Percentiles rank a stretch among this genome's conserved stretches.
These are phyloP conservation scores for Cyphomyrus discorhynchus DNA, from an alignment of 2,113 vertebrate genomes.

Conservation along the genomic window DNA sequence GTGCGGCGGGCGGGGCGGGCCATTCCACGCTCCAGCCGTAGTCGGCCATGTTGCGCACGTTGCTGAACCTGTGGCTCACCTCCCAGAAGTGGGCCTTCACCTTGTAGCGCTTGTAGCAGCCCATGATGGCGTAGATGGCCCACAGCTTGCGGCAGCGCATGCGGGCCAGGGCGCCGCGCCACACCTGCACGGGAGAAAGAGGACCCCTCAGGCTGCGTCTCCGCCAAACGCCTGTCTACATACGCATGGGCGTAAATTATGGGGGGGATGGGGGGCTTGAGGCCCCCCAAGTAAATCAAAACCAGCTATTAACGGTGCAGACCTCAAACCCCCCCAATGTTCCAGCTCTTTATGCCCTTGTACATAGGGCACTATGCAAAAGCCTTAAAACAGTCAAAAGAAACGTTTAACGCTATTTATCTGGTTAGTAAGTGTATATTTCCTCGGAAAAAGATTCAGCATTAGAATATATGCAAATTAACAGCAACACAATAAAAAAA, in stretches of 20 bases:
- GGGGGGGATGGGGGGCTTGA: too few relatives aligned
- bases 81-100: constrained; percentile 75
- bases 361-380: not conserved
- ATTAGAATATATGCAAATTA: not conserved
- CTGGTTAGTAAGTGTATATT: not conserved
- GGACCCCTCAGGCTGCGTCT: not conserved
- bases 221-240: not conserved
- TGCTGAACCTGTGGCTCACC: constrained; percentile 67
- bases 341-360: too few relatives aligned
- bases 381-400: not conserved
- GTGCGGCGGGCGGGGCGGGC: constrained; percentile 65
- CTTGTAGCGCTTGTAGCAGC: constrained; percentile 77
- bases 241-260: too few relatives aligned
- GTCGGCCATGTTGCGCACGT: constrained; percentile 63
- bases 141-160: constrained; percentile 62
- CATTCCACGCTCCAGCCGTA: constrained; percentile 73
- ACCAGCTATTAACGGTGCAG: too few relatives aligned
- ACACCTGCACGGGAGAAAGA: constrained; percentile 60
- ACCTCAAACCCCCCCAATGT: too few relatives aligned
- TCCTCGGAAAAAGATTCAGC: not conserved
- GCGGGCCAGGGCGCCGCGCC: constrained; percentile 79
- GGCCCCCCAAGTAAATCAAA: too few relatives aligned
- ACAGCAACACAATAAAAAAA: not conserved
- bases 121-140: constrained; percentile 77
- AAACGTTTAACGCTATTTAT: not conserved